Evolutionary conservation across 2,888 invertebrate species (phyloP), one percentile per base, ranked within the genome.

Genomic region (Chrysolina americana): DNA sequence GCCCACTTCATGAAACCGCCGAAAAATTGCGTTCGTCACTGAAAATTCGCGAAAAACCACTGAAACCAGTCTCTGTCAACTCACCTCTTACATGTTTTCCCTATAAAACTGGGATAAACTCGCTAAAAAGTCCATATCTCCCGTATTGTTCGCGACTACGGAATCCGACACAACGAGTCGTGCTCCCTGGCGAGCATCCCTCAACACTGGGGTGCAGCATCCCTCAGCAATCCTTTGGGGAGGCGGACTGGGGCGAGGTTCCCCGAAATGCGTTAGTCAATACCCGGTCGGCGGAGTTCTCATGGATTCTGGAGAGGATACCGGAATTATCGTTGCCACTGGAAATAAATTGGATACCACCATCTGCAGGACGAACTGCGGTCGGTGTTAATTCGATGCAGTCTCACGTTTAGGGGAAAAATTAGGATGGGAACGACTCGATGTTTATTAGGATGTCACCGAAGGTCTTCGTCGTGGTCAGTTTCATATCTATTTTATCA

Each of bases 121-220:
- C 73, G 47, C 59, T 44, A 41, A 41, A 47, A 70, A 59, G 66
- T 68, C 62, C 77, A 77, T 77, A 68, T 70, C 68, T 66, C 56
- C 66, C 75, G 75, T 74, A 78, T 81, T 64, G 17, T 66, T 50
- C 81, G 79, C 80, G 80, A 83, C 82, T 79, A 76, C 75, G 73
- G 76, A 62, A 65, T 75, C 79, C 80, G 78, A 80, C 80, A 74
- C 77, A 65, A 70, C 65, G 71, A 70, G 79, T 77, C 76, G 78
- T 76, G 79, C 76, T 77, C 81, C 78, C 81, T 81, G 75, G 78
- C 77, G 80, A 80, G 79, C 86, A 86, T 86, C 83, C 84, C 85
- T 83, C 84, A 85, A 83, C 83, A 85, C 85, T 86, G 86, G 85
- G 85, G 85, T 85, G 86, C 86, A 86, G 86, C 86, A 86, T 85